Evolutionary conservation across 2,113 vertebrate genomes (phyloP).

Genomic region (Hippocampus mohnikei): DNA sequence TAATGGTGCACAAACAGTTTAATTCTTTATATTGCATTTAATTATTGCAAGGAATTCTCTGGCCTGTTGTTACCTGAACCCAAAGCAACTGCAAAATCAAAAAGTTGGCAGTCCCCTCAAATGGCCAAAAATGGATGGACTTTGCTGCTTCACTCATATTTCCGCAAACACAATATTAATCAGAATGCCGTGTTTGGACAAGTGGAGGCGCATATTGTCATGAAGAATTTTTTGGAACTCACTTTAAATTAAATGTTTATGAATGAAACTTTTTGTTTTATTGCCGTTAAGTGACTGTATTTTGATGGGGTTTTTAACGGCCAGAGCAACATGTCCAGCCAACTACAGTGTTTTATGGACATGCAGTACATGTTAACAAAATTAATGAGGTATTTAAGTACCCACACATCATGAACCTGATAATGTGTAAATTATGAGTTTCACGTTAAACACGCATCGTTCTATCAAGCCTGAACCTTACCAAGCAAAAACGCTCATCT

Average conservation of each 20-base stretch:
- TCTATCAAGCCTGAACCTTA: background rate
- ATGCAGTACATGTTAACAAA: background rate
- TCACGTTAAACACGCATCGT: background rate
- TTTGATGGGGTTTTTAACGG: background rate
- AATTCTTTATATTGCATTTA: too few relatives aligned
- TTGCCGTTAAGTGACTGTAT: background rate
- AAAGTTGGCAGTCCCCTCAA: too few relatives aligned
- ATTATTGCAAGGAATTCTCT: too few relatives aligned
- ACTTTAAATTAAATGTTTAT: background rate
- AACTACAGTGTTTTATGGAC: background rate
- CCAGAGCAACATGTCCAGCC: background rate
- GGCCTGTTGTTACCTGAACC: too few relatives aligned
- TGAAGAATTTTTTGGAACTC: background rate
- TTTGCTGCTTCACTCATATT: too few relatives aligned
- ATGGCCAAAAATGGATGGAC: too few relatives aligned
- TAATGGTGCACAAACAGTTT: too few relatives aligned
- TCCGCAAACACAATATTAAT: too few relatives aligned
- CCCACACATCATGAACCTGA: background rate
- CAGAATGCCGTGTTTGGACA: background rate
- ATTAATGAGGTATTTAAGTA: background rate
- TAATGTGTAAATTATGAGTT: background rate
- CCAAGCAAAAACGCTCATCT: background rate
- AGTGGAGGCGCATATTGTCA: background rate
- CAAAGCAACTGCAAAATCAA: too few relatives aligned
- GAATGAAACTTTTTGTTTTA: background rate